Conservation (phyloP, 2,113 vertebrate genomes). For the Saimiri boliviensis region DNA sequence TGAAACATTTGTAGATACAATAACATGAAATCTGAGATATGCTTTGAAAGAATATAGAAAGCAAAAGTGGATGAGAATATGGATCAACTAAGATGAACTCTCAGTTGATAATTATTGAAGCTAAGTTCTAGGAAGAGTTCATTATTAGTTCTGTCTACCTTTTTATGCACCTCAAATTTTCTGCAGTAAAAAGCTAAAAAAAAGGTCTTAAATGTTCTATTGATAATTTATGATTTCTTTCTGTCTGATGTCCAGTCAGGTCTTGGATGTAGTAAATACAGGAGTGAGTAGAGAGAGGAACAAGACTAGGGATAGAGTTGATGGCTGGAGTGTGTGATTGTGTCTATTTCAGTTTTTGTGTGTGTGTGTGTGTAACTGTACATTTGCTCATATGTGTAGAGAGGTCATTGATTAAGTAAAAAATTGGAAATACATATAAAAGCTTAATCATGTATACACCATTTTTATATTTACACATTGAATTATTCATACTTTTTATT, state of each 20-base stretch:
- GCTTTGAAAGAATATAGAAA: constrained; percentile 1
- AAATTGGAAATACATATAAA: background rate
- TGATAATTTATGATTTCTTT: background rate
- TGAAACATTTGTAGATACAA: background rate
- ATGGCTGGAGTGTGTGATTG: background rate
- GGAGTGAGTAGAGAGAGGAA: background rate
- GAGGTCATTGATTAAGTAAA: constrained; percentile 5
- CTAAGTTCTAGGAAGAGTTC: background rate
- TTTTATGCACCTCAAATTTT: background rate
- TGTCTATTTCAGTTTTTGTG: background rate
- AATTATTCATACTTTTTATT: background rate
- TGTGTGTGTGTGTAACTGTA: background rate
- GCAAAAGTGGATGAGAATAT: background rate
- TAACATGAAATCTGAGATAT: background rate
- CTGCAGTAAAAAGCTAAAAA: background rate
- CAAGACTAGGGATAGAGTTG: background rate
- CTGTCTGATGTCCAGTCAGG: background rate
- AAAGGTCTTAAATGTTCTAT: background rate
- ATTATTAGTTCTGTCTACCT: background rate
- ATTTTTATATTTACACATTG: background rate
- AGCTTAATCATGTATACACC: background rate
- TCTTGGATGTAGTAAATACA: background rate
- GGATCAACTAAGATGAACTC: background rate
- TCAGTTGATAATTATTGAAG: background rate
- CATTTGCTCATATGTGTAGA: background rate